phyloP scores from a whole-genome alignment of 2,888 invertebrate genomes.

The Pristionchus mayeri region DNA sequence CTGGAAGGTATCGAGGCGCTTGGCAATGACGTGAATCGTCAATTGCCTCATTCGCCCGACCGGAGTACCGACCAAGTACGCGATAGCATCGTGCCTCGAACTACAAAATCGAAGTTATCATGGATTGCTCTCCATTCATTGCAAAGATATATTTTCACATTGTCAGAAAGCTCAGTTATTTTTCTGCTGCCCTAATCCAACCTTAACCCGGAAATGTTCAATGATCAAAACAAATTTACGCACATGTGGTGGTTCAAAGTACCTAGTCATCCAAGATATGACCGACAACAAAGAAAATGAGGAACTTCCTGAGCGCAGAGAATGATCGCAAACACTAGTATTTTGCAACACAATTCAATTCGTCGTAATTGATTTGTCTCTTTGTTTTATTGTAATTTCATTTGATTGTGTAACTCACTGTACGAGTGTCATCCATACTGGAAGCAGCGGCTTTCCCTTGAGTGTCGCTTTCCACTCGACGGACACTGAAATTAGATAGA shows the following conservation, averaged over 20 bases:
- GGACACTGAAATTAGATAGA: constrained; percentile 62
- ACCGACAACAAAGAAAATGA: too few relatives aligned
- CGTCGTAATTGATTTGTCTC: not conserved
- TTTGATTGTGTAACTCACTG: not conserved
- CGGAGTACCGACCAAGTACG: constrained; percentile 74
- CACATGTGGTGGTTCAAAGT: too few relatives aligned
- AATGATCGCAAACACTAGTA: too few relatives aligned
- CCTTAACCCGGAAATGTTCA: too few relatives aligned
- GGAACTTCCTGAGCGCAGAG: too few relatives aligned
- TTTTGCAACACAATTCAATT: too few relatives aligned
- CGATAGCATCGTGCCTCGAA: constrained; percentile 71
- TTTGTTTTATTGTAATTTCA: not conserved
- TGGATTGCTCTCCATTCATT: too few relatives aligned
- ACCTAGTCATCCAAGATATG: too few relatives aligned
- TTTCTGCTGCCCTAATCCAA: too few relatives aligned
- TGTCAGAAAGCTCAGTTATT: too few relatives aligned
- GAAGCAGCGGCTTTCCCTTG: constrained; percentile 70
- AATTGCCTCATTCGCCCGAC: constrained; percentile 68
- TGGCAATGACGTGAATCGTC: constrained; percentile 73
- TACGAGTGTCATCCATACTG: constrained; percentile 71
- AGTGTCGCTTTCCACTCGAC: constrained; percentile 75
- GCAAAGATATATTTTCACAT: too few relatives aligned
- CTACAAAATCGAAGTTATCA: not conserved
- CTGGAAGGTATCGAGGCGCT: constrained; percentile 69
- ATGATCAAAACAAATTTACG: too few relatives aligned